A percentile compares a stretch with the other conserved stretches of the same genome.
Evolutionary conservation across 2,888 invertebrate species (phyloP).

Genomic region (Eupithecia abbreviata): DNA sequence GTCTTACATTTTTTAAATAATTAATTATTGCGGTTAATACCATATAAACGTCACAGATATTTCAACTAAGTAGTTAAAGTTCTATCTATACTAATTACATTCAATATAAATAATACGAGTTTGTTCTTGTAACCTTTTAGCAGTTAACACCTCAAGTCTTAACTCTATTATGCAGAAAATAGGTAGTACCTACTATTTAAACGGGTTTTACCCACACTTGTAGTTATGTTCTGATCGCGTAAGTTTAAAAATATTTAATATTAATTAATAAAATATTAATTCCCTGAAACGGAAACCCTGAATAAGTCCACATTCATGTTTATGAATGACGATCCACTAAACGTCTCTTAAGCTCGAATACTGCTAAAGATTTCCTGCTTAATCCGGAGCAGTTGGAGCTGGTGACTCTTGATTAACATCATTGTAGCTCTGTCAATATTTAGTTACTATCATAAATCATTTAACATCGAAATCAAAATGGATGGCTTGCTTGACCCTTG

Average conservation of each 20-base stretch:
- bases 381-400: conserved; percentile 14
- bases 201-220: too few relatives aligned
- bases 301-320: conserved; percentile 21
- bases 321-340: conserved; percentile 50
- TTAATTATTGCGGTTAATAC: background rate
- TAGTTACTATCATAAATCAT: conserved; percentile 6
- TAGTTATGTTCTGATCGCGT: too few relatives aligned
- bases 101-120: too few relatives aligned
- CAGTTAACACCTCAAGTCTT: too few relatives aligned
- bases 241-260: background rate
- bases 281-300: background rate
- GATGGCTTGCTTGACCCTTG: background rate
- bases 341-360: conserved; percentile 36
- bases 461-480: background rate
- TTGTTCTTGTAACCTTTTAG: too few relatives aligned
- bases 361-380: conserved; percentile 36
- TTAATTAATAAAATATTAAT: background rate
- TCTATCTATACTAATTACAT: too few relatives aligned
- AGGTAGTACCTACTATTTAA: background rate
- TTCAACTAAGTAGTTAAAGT: too few relatives aligned
- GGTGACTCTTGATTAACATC: background rate
- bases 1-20: too few relatives aligned
- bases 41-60: too few relatives aligned
- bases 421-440: background rate
- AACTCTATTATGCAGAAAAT: too few relatives aligned